A percentile compares a stretch with the other conserved stretches of the same genome.
Conservation (phyloP, 2,888 invertebrate genomes). For the Hyles lineata region DNA sequence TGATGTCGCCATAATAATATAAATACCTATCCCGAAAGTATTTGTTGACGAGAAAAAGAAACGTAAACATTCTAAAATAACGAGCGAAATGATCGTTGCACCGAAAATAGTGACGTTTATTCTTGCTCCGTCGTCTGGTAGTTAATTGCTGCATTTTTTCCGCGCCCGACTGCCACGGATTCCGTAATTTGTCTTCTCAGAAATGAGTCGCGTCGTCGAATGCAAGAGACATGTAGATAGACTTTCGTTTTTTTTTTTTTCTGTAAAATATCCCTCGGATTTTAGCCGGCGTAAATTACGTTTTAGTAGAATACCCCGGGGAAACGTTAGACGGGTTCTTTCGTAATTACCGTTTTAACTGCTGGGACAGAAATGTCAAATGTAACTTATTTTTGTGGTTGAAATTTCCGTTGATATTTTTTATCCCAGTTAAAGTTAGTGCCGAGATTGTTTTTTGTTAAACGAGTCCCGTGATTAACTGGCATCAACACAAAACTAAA, state of each 20-base stretch:
- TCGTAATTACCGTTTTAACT: constrained; percentile 82
- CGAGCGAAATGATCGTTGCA: constrained; percentile 72
- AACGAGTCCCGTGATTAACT: constrained; percentile 11
- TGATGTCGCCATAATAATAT: constrained; percentile 64
- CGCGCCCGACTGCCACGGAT: constrained; percentile 74
- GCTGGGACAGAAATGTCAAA: constrained; percentile 80
- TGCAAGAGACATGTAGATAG: constrained; percentile 80
- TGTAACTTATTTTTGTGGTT: constrained; percentile 71
- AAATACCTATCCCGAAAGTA: constrained; percentile 51
- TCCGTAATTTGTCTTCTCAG: constrained; percentile 84
- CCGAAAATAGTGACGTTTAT: constrained; percentile 75
- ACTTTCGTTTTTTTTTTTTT: constrained; percentile 51
- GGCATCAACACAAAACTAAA: neutral
- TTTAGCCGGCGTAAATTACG: constrained; percentile 80
- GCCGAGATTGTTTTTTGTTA: constrained; percentile 26
- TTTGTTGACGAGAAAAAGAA: constrained; percentile 64
- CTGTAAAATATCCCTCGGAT: constrained; percentile 68
- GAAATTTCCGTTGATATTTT: constrained; percentile 61
- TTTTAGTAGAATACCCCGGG: constrained; percentile 79
- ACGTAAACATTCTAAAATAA: constrained; percentile 73
- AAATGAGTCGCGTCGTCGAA: constrained; percentile 85
- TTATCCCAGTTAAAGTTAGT: constrained; percentile 44
- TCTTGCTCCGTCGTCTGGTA: constrained; percentile 64
- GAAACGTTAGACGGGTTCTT: constrained; percentile 81
- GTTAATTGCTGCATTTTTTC: constrained; percentile 84